These are phyloP conservation scores for Peromyscus aztecus DNA, from an alignment of 2,797 vertebrate species.

Conservation along the genomic window DNA sequence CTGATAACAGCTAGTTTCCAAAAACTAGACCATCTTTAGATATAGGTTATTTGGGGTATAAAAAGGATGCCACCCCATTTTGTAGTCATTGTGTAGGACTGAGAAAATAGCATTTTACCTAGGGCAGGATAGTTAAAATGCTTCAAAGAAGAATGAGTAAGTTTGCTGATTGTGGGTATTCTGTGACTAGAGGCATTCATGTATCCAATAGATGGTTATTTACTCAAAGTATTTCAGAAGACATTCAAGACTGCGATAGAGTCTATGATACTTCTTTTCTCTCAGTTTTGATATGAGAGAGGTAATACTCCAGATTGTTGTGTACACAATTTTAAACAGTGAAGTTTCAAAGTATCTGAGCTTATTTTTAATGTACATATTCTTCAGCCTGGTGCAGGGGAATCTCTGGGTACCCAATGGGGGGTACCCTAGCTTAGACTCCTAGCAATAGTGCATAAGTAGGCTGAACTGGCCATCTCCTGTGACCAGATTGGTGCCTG, in stretches of 20 bases:
- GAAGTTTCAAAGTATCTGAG: slow-evolving; percentile 4
- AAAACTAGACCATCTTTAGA: not conserved
- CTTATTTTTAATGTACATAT: not conserved
- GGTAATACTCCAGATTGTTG: not conserved
- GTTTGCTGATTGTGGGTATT: slow-evolving; percentile 61
- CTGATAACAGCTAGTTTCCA: not conserved
- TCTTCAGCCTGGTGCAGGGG: not conserved
- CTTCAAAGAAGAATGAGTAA: slow-evolving; percentile 17
- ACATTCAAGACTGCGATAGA: slow-evolving; percentile 35
- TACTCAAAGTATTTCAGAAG: slow-evolving; percentile 48
- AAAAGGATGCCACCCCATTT: slow-evolving; percentile 52
- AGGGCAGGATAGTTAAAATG: not conserved
- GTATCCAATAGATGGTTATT: slow-evolving; percentile 34
- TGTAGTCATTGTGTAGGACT: not conserved
- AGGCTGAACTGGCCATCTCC: not conserved
- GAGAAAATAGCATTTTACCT: slow-evolving; percentile 23
- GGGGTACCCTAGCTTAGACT: not conserved
- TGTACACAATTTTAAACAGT: slow-evolving; percentile 28
- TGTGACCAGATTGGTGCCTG: not conserved
- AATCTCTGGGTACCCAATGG: not conserved
- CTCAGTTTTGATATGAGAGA: not conserved
- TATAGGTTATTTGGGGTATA: not conserved
- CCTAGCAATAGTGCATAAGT: not conserved
- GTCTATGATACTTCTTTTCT: not conserved
- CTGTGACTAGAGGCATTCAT: slow-evolving; percentile 39